Base-by-base conservation (phyloP, 2,113 vertebrate genomes). In the Poicephalus meyeri region DNA sequence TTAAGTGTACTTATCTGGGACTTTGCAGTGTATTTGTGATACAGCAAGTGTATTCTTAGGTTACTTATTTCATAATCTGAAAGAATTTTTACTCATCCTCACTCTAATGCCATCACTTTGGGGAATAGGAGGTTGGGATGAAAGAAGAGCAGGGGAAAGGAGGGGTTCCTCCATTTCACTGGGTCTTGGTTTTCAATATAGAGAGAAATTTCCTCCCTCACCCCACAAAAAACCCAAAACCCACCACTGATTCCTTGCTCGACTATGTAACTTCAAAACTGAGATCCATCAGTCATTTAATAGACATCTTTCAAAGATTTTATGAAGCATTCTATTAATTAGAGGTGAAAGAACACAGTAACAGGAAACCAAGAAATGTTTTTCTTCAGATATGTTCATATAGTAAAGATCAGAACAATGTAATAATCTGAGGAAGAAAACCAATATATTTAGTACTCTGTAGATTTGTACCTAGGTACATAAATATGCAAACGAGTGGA, bases 381-480 rank as follows among this genome's bases (percentile, higher is more conserved):
- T 55, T 4, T 84, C 8, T 72, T 82, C 19, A 8, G 2, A 2
- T 47, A 24, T 7, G 0, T 49, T 66, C 39, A 7, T 26, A n/a
- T 7, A 11, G 3, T 39, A 81, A 74, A 74, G 7, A 37, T 65
- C 11, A 39, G 53, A 73, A 46, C 6, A 79, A 17, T 25, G 9
- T 13, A 25, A 53, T 61, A 70, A 53, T 15, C 26, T 52, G n/a
- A 81, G 21, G 35, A 79, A 49, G 37, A 65, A 81, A 88, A 72
- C 1, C 10, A 42, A 18, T 26, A 3, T 52, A 28, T 63, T 70
- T 71, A 37, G 5, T 2, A 1, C 2, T 33, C 5, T 37, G 4
- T 41, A 79, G 14, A 31, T 88, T 71, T 86, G 15, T 58, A 37
- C 9, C 10, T 50, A 53, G 31, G 28, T 78, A 39, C 1, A 8